Evolutionary conservation across 2,113 vertebrate genomes (phyloP).

Genomic region (Hystrix cristata): DNA sequence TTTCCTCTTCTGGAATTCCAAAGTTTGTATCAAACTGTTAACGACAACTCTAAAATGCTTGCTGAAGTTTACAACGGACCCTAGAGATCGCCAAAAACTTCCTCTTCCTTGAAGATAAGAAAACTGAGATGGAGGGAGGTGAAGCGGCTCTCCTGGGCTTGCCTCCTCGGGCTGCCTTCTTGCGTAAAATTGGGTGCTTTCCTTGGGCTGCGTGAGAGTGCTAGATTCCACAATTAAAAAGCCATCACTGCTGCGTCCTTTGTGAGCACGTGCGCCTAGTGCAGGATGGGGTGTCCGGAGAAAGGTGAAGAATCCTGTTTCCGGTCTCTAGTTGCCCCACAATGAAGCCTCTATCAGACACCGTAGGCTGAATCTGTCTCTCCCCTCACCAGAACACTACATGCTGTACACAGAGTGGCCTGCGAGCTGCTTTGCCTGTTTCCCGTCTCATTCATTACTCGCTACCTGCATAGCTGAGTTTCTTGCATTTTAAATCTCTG

Average conservation of each 20-base stretch:
- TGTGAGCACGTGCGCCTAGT: not conserved
- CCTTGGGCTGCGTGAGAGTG: slow-evolving; percentile 9
- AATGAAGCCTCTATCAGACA: not conserved
- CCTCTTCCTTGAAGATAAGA: slow-evolving; percentile 56
- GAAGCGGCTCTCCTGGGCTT: slow-evolving; percentile 39
- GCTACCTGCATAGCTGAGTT: not conserved
- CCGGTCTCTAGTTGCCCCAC: not conserved
- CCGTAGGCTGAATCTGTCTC: not conserved
- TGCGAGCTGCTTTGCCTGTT: not conserved
- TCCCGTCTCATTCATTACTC: not conserved
- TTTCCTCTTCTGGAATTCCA: slow-evolving; percentile 73
- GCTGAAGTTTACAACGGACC: slow-evolving; percentile 72
- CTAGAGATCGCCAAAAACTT: slow-evolving; percentile 65
- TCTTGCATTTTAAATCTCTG: not conserved
- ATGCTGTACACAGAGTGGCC: not conserved
- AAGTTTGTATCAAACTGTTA: slow-evolving; percentile 72
- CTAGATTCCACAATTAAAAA: slow-evolving; percentile 32
- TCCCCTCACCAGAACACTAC: not conserved
- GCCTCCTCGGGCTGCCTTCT: slow-evolving; percentile 19
- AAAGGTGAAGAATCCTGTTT: not conserved
- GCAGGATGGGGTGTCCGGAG: not conserved
- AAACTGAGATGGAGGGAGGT: slow-evolving; percentile 61
- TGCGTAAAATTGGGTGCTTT: slow-evolving; percentile 12
- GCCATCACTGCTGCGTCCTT: fast-evolving
- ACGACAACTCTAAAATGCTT: slow-evolving; percentile 73